Percentiles rank a stretch among this genome's conserved stretches.
Conservation (phyloP, 2,888 invertebrate genomes). For the Drymonia ruficornis region DNA sequence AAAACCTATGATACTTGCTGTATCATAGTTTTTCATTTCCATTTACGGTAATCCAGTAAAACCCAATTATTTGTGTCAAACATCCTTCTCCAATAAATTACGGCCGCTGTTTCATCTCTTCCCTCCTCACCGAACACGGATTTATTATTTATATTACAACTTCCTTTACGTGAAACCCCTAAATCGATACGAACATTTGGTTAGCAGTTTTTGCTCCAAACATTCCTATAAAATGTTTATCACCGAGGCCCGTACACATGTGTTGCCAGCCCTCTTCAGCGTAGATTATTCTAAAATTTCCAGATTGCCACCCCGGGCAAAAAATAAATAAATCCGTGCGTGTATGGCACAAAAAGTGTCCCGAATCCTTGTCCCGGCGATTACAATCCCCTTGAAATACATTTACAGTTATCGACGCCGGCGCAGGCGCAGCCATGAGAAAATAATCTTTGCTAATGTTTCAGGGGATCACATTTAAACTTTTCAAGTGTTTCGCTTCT, state of each 20-base stretch:
- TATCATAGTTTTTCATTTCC: no score
- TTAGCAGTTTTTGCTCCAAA: conserved; percentile 77
- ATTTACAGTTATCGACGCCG: conserved; percentile 70
- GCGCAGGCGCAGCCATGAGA: conserved; percentile 23
- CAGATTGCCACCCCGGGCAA: conserved; percentile 83
- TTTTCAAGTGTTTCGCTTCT: conserved; percentile 14
- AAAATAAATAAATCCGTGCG: conserved; percentile 81
- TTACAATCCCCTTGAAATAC: conserved; percentile 76
- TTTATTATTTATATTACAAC: conserved; percentile 74
- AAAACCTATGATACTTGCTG: no score
- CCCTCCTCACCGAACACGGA: conserved; percentile 34
- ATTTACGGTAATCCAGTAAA: background rate
- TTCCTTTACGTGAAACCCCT: conserved; percentile 69
- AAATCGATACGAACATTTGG: conserved; percentile 79
- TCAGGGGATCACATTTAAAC: conserved; percentile 10
- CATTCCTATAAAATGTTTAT: conserved; percentile 85
- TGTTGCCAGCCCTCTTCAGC: conserved; percentile 72
- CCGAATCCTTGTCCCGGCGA: conserved; percentile 71
- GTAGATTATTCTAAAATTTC: conserved; percentile 81
- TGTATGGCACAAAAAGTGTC: conserved; percentile 69
- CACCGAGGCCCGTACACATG: conserved; percentile 74
- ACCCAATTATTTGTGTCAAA: background rate
- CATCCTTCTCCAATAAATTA: conserved; percentile 1
- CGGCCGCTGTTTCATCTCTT: conserved; percentile 12
- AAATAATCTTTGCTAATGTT: conserved; percentile 25